Evolutionary conservation across 2,888 invertebrate species (phyloP), one percentile per base, ranked within the genome.

Genomic region (Scaptomyza cyrtandrae): DNA sequence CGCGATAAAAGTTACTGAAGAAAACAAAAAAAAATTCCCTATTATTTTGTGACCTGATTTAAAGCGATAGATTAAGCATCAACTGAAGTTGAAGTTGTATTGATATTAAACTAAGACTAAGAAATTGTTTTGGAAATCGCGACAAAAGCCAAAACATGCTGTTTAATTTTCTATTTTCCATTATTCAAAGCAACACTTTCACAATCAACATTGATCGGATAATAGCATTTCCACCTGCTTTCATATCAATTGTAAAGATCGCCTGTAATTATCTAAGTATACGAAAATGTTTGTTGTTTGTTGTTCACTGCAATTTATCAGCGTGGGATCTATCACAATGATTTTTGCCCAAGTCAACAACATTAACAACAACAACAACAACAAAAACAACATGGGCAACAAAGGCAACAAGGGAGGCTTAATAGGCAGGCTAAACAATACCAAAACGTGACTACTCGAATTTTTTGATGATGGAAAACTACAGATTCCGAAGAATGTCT

Each of bases 401-500:
- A 24, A 24, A 3, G 16, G 46, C 41, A 29, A 69, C 13, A 33
- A 33, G 33, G n/a, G 50, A 24, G 50, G 31, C 27, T 52, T 31
- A 39, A 37, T n/a, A 56, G 24, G 16, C 56, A 46, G 52, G 46
- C 69, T 35, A 45, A 7, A 37, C 33, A 52, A 71, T 16, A n/a
- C 49, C 57, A 29, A 59, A 67, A 75, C 74, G 78, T 75, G 74
- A 67, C 74, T 31, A 57, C 44, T 52, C 46, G 58, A 45, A 46
- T 31, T 73, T 74, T 61, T 13, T 35, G 43, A 31, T 37, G 41
- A 44, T 54, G 53, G 31, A 61, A 53, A 41, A 70, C 37, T 48
- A 33, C 43, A 55, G 72, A 66, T 61, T 73, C 54, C 52, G 35
- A 74, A 61, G 78, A 77, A 77, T 67, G 55, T 77, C 43, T 31